phyloP scores from a whole-genome alignment of 2,797 vertebrate genomes.

The Jordanella pulchra region DNA sequence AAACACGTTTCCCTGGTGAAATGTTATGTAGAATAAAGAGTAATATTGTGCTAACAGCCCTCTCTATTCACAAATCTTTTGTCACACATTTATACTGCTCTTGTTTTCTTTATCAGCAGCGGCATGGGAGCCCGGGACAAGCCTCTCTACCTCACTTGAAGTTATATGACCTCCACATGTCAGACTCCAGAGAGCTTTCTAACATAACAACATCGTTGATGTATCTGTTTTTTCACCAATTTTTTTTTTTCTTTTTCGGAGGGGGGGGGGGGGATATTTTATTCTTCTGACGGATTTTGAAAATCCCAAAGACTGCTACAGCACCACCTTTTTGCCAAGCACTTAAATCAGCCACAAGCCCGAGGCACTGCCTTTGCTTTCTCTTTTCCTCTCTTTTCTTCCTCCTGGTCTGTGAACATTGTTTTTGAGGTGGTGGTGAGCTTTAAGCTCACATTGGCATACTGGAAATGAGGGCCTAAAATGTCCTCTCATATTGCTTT shows the following conservation, averaged over 20 bases:
- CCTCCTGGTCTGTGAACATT: conserved; percentile 62
- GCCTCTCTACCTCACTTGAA: conserved; percentile 99
- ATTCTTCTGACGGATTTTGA: conserved; percentile 77
- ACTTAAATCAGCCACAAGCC: conserved; percentile 85
- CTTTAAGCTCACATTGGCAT: conserved; percentile 75
- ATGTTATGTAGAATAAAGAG: conserved; percentile 13
- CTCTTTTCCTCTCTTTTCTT: conserved; percentile 39
- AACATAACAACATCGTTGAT: conserved; percentile 72
- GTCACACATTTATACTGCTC: conserved; percentile 27
- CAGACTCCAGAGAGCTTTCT: conserved; percentile 85
- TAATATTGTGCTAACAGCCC: conserved; percentile 1
- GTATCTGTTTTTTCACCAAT: conserved; percentile 74
- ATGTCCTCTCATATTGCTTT: conserved; percentile 68
- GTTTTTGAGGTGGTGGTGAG: conserved; percentile 62
- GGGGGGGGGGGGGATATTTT: conserved; percentile 40
- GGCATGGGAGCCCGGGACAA: conserved; percentile 98
- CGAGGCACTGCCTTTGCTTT: conserved; percentile 66
- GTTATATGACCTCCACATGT: conserved; percentile 76
- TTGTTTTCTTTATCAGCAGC: conserved; percentile 73
- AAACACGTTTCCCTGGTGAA: conserved; percentile 26
- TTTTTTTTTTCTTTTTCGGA: conserved; percentile 40
- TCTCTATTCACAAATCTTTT: not conserved
- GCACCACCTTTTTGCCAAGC: conserved; percentile 84
- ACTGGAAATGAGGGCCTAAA: conserved; percentile 73
- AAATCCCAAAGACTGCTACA: conserved; percentile 83